Conservation (phyloP, 2,113 vertebrate species). For the Phalacrocorax aristotelis region DNA sequence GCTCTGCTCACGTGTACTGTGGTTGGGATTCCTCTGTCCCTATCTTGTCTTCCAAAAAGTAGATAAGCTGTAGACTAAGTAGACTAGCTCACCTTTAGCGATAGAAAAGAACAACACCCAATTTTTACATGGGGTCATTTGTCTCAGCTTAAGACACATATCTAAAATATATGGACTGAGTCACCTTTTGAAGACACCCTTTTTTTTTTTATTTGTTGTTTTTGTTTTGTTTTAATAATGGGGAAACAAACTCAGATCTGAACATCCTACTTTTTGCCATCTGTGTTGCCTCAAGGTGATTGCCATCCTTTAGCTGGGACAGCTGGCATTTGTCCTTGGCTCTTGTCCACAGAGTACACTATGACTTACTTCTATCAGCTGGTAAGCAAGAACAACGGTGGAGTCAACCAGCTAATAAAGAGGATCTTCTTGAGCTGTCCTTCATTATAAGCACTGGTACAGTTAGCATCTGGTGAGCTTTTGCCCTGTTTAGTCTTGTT, state of each 20-base stretch:
- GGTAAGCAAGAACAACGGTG: not conserved
- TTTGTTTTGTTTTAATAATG: no score
- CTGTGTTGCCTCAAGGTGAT: not conserved
- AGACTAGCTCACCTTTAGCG: not conserved
- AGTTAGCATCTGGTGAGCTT: not conserved
- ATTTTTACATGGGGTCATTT: not conserved
- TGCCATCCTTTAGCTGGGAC: not conserved
- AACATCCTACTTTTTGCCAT: not conserved
- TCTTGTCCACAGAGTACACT: not conserved
- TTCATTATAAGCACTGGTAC: not conserved
- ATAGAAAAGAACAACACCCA: not conserved
- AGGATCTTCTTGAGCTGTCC: not conserved
- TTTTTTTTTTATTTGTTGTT: not conserved
- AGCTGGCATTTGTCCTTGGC: not conserved
- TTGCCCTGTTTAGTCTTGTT: not conserved
- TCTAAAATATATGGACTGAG: not conserved
- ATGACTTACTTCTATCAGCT: fast-evolving
- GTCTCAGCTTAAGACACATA: not conserved
- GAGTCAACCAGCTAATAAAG: not conserved
- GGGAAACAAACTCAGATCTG: not conserved
- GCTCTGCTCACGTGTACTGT: not conserved
- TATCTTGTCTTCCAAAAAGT: not conserved
- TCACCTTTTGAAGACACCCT: not conserved
- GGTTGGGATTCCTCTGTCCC: not conserved
- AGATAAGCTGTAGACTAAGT: not conserved